Evolutionary conservation across 1,140 invertebrate species (phyloP).

Genomic region (Trichonephila inaurata): DNA sequence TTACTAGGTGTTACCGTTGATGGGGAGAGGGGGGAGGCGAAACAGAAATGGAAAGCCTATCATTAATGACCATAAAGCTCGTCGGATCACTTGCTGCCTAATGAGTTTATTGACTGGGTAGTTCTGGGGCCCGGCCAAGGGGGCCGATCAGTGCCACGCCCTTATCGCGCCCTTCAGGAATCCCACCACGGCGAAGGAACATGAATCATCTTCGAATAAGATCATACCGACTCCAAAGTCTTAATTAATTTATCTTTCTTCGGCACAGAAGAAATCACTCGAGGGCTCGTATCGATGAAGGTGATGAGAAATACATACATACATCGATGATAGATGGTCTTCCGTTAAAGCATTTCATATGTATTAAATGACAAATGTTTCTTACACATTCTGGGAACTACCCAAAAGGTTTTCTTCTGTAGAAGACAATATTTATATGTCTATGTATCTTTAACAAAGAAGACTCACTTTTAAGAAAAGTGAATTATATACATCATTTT

Average conservation of each 20-base stretch:
- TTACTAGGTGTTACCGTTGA: slow-evolving; percentile 72
- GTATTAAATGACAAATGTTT: background rate
- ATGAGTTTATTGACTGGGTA: slow-evolving; percentile 75
- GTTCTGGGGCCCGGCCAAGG: slow-evolving; percentile 73
- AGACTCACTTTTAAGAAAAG: too few species aligned
- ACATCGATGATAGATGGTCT: slow-evolving; percentile 5
- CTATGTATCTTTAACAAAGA: too few species aligned
- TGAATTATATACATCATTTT: too few species aligned
- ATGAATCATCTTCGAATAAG: slow-evolving; percentile 63
- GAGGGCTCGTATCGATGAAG: slow-evolving; percentile 37
- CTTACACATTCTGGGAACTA: background rate
- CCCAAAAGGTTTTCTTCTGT: background rate
- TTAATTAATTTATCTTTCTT: slow-evolving; percentile 73
- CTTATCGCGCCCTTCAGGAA: slow-evolving; percentile 63
- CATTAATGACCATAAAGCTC: slow-evolving; percentile 75
- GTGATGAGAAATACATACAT: background rate
- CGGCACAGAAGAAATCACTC: slow-evolving; percentile 26
- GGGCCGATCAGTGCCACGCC: slow-evolving; percentile 67
- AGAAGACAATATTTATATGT: too few species aligned
- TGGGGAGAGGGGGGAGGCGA: background rate
- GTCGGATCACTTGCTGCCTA: slow-evolving; percentile 69
- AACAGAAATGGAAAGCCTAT: slow-evolving; percentile 71
- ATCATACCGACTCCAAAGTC: slow-evolving; percentile 19
- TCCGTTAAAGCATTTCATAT: background rate
- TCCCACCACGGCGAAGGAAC: slow-evolving; percentile 23